A percentile compares a stretch with the other conserved stretches of the same genome.
phyloP scores from a whole-genome alignment of 2,888 invertebrate genomes.

The Caenorhabditis zanzibari region DNA sequence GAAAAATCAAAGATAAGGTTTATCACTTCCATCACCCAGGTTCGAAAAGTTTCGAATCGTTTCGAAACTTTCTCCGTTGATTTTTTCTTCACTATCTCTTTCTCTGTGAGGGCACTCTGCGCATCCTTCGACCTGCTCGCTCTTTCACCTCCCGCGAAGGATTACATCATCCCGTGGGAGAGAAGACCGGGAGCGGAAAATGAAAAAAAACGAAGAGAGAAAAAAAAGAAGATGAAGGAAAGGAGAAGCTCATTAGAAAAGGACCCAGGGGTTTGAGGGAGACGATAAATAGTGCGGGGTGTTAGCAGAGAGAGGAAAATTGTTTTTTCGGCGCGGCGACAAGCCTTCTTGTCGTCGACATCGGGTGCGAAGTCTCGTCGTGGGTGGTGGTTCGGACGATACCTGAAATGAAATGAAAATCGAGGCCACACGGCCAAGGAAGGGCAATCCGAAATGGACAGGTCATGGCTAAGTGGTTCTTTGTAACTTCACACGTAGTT shows the following conservation, averaged over 20 bases:
- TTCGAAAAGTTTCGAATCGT: conserved; percentile 56
- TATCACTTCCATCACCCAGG: conserved; percentile 23
- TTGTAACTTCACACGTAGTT: conserved; percentile 7
- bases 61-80: conserved; percentile 46
- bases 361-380: conserved; percentile 54
- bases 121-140: conserved; percentile 53
- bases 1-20: conserved; percentile 13
- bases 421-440: conserved; percentile 44
- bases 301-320: conserved; percentile 20
- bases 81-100: conserved; percentile 49
- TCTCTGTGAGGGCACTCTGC: conserved; percentile 46
- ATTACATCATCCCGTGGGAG: conserved; percentile 66
- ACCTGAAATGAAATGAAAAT: conserved; percentile 51
- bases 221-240: conserved; percentile 20
- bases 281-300: conserved; percentile 40
- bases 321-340: conserved; percentile 43
- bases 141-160: conserved; percentile 57
- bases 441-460: conserved; percentile 17
- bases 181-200: conserved; percentile 35
- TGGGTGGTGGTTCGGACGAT: conserved; percentile 55
- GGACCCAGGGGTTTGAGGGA: conserved; percentile 39
- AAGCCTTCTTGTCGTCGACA: conserved; percentile 55
- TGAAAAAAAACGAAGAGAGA: conserved; percentile 18
- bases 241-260: conserved; percentile 51
- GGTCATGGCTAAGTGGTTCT: background rate